Base-by-base conservation (phyloP, 2,797 vertebrate genomes). In the Pangasius sanitwongsei region DNA sequence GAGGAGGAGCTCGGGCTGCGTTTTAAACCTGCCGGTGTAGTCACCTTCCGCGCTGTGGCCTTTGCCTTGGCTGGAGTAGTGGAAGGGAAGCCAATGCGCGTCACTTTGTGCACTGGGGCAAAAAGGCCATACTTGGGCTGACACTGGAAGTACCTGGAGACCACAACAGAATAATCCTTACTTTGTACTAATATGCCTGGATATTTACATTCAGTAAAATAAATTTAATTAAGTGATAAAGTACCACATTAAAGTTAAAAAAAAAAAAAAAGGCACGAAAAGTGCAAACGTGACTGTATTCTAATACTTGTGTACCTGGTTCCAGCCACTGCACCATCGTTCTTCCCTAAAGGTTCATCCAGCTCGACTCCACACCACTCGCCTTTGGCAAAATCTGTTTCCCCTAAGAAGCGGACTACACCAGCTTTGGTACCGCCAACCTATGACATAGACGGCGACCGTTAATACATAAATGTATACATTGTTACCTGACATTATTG, bases 291-390 rank as follows among this genome's bases (percentile, higher is more conserved):
- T 41, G 11, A 9, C 16, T 6, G 55, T 23, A 23, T 28, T 72
- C 44, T 4, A 55, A 72, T 13, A 50, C 7, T n/a, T 37, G 31
- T 53, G 84, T 92, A 99, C 99, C 99, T 98, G 5, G 99, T 99
- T 94, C 98, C 99, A 87, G 99, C 99, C 86, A 99, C 98, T 0
- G 99, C 98, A 23, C 99, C 99, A 9, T 99, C 99, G 0, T 99
- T 99, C 95, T 99, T 99, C 63, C 99, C 98, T 48, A 99, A 94
- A 3, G 98, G 99, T 41, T 99, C 99, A 37, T 99, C 99, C 86
- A 99, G 92, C 89, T 99, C 99, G 37, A 99, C 98, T 0, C 99
- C 98, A 81, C 99, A 99, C 98, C 98, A 99, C 13, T 99, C 99
- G 57, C 99, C 99, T 94, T 99, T 99, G 41, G 99, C 99, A 92